A percentile compares a stretch with the other conserved stretches of the same genome.
Evolutionary conservation across 2,797 vertebrate species (phyloP).

Genomic region (Cyprinodon diabolis): DNA sequence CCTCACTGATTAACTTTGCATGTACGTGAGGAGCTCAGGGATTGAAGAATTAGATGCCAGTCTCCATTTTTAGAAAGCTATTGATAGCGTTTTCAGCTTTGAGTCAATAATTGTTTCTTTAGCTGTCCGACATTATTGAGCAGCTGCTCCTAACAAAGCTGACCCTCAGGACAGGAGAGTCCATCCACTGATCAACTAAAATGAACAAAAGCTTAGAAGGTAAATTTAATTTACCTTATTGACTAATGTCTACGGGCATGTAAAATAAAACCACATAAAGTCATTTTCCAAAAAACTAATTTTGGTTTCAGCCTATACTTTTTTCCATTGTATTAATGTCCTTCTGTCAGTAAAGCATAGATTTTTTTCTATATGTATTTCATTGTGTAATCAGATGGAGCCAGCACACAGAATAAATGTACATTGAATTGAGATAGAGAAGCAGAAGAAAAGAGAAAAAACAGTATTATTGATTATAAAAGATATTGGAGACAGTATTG

Average conservation of each 20-base stretch:
- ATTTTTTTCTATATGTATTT: conserved; percentile 30
- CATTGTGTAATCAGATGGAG: conserved; percentile 28
- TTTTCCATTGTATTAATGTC: conserved; percentile 30
- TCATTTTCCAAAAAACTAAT: not conserved
- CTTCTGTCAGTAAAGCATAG: conserved; percentile 15
- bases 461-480: not conserved
- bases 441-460: not conserved
- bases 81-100: conserved; percentile 40
- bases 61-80: conserved; percentile 60
- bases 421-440: conserved; percentile 18
- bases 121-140: conserved; percentile 49
- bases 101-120: conserved; percentile 66
- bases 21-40: conserved; percentile 51
- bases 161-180: conserved; percentile 15
- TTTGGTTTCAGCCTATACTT: conserved; percentile 5
- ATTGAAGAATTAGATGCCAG: conserved; percentile 38
- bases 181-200: conserved; percentile 33
- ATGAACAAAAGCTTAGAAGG: conserved; percentile 50
- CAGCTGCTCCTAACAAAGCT: conserved; percentile 35
- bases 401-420: conserved; percentile 8
- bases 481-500: not conserved
- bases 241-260: conserved; percentile 29
- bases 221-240: conserved; percentile 36
- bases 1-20: conserved; percentile 48
- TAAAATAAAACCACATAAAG: conserved; percentile 31